Conservation (phyloP, 2,888 invertebrate genomes). For the Calliopum simillimum region DNA sequence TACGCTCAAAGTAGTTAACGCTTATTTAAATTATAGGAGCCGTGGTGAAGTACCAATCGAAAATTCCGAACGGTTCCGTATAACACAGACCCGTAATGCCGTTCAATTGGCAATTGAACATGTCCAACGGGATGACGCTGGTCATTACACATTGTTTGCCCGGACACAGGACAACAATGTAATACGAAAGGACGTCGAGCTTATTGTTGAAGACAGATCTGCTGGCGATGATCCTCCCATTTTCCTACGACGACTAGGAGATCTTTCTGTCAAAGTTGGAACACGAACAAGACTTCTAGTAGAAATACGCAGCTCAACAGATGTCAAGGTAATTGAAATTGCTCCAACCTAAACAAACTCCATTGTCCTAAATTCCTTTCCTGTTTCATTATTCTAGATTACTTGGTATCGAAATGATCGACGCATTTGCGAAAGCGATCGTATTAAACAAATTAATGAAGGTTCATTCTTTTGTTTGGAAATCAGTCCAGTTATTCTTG, state of each 20-base stretch:
- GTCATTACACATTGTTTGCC: slow-evolving; percentile 80
- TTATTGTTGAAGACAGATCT: slow-evolving; percentile 72
- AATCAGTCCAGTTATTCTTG: slow-evolving; percentile 82
- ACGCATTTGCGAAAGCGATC: slow-evolving; percentile 78
- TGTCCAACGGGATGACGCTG: slow-evolving; percentile 78
- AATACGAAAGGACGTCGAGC: slow-evolving; percentile 70
- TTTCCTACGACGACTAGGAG: slow-evolving; percentile 85
- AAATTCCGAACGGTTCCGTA: slow-evolving; percentile 75
- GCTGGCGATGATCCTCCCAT: slow-evolving; percentile 81
- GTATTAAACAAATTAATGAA: slow-evolving; percentile 82
- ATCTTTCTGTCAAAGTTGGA: slow-evolving; percentile 90
- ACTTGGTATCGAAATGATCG: slow-evolving; percentile 90
- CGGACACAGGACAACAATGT: slow-evolving; percentile 70
- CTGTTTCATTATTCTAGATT: slow-evolving; percentile 70
- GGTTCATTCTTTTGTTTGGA: slow-evolving; percentile 90
- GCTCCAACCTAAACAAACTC: background rate
- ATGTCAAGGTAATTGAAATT: slow-evolving; percentile 75
- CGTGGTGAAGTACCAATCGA: slow-evolving; percentile 74
- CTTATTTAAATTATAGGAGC: slow-evolving; percentile 62
- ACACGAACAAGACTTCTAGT: slow-evolving; percentile 86
- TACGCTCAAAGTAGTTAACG: too few species aligned
- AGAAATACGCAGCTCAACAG: slow-evolving; percentile 83
- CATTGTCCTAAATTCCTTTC: background rate
- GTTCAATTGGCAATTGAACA: slow-evolving; percentile 82
- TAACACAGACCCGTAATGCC: slow-evolving; percentile 70